Base-by-base conservation (phyloP, 2,888 invertebrate species). In the Agrochola macilenta region DNA sequence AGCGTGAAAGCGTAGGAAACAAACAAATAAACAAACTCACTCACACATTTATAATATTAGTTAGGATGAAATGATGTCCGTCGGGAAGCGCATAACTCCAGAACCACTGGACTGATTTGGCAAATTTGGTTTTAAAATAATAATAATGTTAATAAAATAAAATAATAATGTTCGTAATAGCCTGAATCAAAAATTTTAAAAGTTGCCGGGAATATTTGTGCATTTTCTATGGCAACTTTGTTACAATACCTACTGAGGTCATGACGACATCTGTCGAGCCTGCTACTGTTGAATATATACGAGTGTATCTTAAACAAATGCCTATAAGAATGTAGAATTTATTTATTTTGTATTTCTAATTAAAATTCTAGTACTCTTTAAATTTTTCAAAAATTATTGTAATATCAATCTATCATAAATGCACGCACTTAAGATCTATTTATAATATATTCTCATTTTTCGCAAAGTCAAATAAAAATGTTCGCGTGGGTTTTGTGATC, bases 401-500 rank as follows among this genome's bases (percentile, higher is more conserved):
- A 52, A 52, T 52, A 52, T 52, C 5, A 57, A n/a, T n/a, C 23
- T 30, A 58, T 58, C 43, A 43, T 23, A 57, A 17, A 35, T n/a
- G 66, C 58, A n/a, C 46, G 46, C 46, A 66, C 39, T 43, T 26
- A 26, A 7, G 5, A 7, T 46, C 39, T 74, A 74, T 63, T 63
- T 68, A 68, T 79, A 63, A 39, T 7, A 39, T 68, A 66, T 30
- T 61, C 39, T 30, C 20, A 63, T 43, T 63, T 68, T 43, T 63
- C 61, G 0, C 68, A 35, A 61, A 58, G 52, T 75, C 68, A 30
- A 35, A 75, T 74, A 74, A 26, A 72, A 35, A 54, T 60, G 14
- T 46, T 57, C 1, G 58, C 30, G 79, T 81, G 76, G 81, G 79
- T 46, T 64, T 64, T 5, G 23, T 20, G 43, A 52, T 54, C 46